Evolutionary conservation across 2,797 vertebrate genomes (phyloP).

Genomic region (Paratrypauchen microcephalus): DNA sequence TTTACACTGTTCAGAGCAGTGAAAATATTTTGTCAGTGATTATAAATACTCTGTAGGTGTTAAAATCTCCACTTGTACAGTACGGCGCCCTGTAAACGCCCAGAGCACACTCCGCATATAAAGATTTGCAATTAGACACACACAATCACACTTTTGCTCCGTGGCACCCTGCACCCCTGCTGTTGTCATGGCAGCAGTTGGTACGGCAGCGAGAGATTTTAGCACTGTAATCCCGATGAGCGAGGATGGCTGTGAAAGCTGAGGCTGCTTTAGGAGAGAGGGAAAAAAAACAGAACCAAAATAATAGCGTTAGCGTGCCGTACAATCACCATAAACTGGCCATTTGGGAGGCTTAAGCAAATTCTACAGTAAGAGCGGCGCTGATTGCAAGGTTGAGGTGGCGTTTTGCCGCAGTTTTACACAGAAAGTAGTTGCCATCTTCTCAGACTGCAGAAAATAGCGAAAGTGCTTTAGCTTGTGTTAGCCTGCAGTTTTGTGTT

Average conservation of each 20-base stretch:
- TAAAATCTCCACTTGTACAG: neutral
- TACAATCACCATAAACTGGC: slow-evolving; percentile 29
- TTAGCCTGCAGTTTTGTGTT: slow-evolving; percentile 31
- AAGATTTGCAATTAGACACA: slow-evolving; percentile 61
- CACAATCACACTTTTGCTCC: slow-evolving; percentile 58
- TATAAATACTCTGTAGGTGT: neutral
- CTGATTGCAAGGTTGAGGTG: slow-evolving; percentile 1
- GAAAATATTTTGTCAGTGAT: neutral
- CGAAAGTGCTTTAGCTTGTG: slow-evolving; percentile 29
- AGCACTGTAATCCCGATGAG: slow-evolving; percentile 73
- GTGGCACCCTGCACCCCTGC: slow-evolving; percentile 58
- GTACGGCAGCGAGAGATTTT: slow-evolving; percentile 70
- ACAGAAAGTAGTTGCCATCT: slow-evolving; percentile 15
- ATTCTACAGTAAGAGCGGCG: slow-evolving; percentile 15
- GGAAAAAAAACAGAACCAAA: slow-evolving; percentile 18
- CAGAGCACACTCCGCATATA: neutral
- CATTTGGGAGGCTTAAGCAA: slow-evolving; percentile 18
- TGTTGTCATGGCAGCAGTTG: slow-evolving; percentile 83
- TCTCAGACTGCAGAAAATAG: slow-evolving; percentile 26
- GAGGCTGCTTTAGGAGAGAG: slow-evolving; percentile 48
- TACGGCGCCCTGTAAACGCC: neutral
- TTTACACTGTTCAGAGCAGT: neutral
- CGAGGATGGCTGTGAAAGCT: slow-evolving; percentile 67
- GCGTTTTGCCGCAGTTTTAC: slow-evolving; percentile 29
- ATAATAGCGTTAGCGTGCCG: slow-evolving; percentile 23